Base-by-base conservation (phyloP, 2,797 vertebrate genomes). In the Mormyrops attenuatus region DNA sequence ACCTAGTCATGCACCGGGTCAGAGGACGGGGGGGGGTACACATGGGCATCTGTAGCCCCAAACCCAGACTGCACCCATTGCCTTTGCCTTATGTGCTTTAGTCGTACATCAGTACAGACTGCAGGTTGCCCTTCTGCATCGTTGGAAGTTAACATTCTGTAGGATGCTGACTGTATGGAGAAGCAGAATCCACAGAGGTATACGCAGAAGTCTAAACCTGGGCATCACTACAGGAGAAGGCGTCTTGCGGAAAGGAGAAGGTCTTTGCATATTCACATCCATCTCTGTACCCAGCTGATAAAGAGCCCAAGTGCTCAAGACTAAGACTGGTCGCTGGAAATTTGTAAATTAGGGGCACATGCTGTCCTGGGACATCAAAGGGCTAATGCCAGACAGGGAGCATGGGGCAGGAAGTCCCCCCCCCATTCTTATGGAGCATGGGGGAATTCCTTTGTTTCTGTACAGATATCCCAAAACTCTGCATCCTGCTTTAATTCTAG, bases 271-370 rank as follows among this genome's bases (percentile, higher is more conserved):
- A 53, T 20, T 52, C 2, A 57, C 26, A 0, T 60, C 17, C 3
- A 2, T 20, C 50, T 88, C 34, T 88, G 53, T n/a, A 11, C 34
- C 20, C 17, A 7, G 34, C 53, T 4, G 7, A 6, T 38, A 87
- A 55, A 26, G 5, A 89, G 11, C 52, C 22, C 86, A 60, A 60
- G 60, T 80, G 89, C n/a, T 90, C 20, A 38, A n/a, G 52, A 11
- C 87, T 84, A 73, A 20, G 53, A 5, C 69, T 88, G 53, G n/a
- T 97, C 96, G 91, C 90, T 96, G 94, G 96, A 97, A 98, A 98
- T 98, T 96, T 96, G 94, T 96, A 97, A 98, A 98, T 98, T 96
- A 97, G 96, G 96, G 96, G 94, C 96, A 95, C 92, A 95, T 95
- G 96, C 97, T 96, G 93, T 91, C 57, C 92, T 94, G 92, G 92